These are phyloP conservation scores for Arvicola amphibius DNA, from an alignment of 2,797 vertebrate genomes.

Conservation along the genomic window DNA sequence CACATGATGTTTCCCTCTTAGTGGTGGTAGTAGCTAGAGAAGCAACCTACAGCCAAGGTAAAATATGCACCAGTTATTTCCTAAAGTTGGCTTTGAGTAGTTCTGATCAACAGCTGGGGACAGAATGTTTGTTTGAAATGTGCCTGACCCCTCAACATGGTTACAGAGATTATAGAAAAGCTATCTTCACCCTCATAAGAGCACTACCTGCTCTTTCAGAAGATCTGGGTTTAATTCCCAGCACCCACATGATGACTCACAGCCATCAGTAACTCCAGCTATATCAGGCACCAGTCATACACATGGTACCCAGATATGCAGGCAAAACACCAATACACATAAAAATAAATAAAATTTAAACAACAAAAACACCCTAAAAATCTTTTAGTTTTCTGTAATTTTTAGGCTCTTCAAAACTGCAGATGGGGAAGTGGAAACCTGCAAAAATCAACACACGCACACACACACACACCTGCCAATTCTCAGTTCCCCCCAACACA, in stretches of 20 bases:
- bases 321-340: neutral
- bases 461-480: neutral
- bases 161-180: neutral
- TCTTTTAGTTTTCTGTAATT: slow-evolving; percentile 2
- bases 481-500: neutral
- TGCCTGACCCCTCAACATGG: neutral
- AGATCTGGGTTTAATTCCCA: neutral
- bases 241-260: neutral
- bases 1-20: neutral
- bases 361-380: neutral
- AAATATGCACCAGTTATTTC: neutral
- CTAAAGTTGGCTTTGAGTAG: slow-evolving; percentile 17
- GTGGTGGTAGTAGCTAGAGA: neutral
- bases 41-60: neutral
- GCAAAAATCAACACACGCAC: neutral
- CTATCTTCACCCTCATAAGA: neutral
- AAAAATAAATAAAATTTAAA: neutral
- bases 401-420: slow-evolving; percentile 55
- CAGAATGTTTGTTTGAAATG: neutral
- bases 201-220: neutral
- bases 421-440: neutral
- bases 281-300: neutral
- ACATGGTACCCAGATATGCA: neutral
- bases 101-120: slow-evolving; percentile 50
- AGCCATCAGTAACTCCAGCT: neutral